A percentile compares a stretch with the other conserved stretches of the same genome.
Evolutionary conservation across 1,140 invertebrate species (phyloP).

Genomic region (Epicauta chinensis): DNA sequence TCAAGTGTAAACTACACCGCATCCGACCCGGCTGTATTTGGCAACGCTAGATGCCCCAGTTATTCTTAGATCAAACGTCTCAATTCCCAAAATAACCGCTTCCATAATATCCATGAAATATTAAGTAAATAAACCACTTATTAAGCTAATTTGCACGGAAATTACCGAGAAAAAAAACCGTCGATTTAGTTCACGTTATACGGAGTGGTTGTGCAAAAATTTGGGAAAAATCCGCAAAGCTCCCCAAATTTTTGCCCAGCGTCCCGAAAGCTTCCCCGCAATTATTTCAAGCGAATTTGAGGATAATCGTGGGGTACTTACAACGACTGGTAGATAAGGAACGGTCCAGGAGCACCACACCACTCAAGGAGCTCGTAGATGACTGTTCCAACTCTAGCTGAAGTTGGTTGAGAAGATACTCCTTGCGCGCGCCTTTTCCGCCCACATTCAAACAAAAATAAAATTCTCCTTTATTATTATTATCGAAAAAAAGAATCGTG

Average conservation of each 20-base stretch:
- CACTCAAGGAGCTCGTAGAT: conserved; percentile 41
- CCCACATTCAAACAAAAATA: no score
- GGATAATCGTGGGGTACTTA: conserved; percentile 21
- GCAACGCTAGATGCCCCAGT: conserved; percentile 24
- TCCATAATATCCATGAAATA: background rate
- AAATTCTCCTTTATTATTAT: no score
- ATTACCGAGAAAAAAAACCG: no score
- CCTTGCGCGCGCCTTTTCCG: no score
- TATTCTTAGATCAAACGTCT: conserved; percentile 32
- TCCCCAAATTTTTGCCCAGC: background rate
- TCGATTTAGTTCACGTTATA: no score
- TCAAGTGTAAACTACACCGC: conserved; percentile 29
- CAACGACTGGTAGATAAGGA: conserved; percentile 29
- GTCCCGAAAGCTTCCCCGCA: background rate
- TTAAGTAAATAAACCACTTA: conserved; percentile 1
- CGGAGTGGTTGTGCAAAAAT: background rate
- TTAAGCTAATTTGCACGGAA: no score
- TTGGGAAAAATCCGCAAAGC: background rate
- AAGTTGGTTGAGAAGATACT: no score
- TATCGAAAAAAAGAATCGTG: no score
- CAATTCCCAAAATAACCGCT: conserved; percentile 28
- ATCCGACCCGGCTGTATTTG: conserved; percentile 34
- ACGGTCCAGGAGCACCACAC: conserved; percentile 43
- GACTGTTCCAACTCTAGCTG: conserved; percentile 25
- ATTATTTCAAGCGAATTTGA: background rate